Percentiles rank a stretch among this genome's conserved stretches.
These are phyloP conservation scores for Sussaba pulchella DNA, from an alignment of 2,888 invertebrate genomes.

Conservation along the genomic window DNA sequence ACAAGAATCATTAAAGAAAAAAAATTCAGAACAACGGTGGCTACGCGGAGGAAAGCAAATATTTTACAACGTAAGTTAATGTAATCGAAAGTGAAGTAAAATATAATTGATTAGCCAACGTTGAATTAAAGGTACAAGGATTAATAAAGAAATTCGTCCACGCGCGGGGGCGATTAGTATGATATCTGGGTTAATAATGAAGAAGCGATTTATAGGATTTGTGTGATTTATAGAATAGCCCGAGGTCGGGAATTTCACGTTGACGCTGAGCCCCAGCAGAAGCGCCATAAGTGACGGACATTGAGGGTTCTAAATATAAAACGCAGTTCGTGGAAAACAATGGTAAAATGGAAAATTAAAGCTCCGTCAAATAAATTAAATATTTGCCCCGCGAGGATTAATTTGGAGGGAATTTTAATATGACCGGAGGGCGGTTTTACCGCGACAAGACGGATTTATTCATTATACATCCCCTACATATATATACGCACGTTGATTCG, in stretches of 20 bases:
- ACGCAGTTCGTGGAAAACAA: not conserved
- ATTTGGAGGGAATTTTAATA: conserved; percentile 13
- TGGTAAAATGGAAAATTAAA: not conserved
- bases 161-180: not conserved
- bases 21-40: not conserved
- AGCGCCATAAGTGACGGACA: no score
- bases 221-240: no score
- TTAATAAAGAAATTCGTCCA: not conserved
- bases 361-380: conserved; percentile 20
- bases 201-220: not conserved
- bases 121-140: not conserved
- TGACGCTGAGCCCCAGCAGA: no score
- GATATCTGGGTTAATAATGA: not conserved
- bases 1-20: not conserved
- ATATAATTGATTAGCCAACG: not conserved
- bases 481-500: conserved; percentile 1
- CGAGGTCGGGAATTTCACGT: no score
- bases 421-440: not conserved
- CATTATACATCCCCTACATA: not conserved
- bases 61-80: no score
- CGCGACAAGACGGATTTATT: conserved; percentile 27
- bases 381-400: conserved; percentile 3
- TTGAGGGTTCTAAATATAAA: no score
- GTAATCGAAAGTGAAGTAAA: no score
- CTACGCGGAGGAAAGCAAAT: not conserved